A percentile compares a stretch with the other conserved stretches of the same genome.
Evolutionary conservation across 2,888 invertebrate genomes (phyloP).

Genomic region (Nephrotoma appendiculata): DNA sequence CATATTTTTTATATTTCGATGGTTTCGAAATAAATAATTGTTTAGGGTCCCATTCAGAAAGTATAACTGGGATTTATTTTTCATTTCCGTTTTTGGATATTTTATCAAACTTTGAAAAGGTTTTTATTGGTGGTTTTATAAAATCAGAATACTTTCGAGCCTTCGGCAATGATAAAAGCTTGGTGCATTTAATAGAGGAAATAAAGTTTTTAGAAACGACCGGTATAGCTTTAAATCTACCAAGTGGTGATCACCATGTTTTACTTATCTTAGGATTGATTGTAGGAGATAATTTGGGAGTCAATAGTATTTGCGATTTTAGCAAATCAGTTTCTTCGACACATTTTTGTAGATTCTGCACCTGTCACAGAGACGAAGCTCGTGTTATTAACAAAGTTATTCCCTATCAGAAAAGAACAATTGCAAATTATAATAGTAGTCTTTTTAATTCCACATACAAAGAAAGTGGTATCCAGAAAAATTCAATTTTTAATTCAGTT

Average conservation of each 20-base stretch:
- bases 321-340: neutral
- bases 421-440: conserved; percentile 11
- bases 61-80: conserved; percentile 13
- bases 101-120: neutral
- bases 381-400: conserved; percentile 5
- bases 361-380: neutral
- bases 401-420: conserved; percentile 9
- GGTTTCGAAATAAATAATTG: too few species aligned
- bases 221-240: neutral
- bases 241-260: neutral
- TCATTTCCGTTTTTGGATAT: neutral
- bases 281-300: neutral
- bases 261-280: neutral
- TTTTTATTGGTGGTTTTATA: neutral
- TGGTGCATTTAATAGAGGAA: neutral
- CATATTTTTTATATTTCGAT: too few species aligned
- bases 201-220: too few species aligned
- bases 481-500: neutral
- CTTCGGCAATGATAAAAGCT: neutral
- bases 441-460: conserved; percentile 10
- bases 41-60: too few species aligned
- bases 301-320: neutral
- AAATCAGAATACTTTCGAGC: neutral
- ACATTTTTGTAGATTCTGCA: neutral
- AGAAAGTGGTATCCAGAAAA: conserved; percentile 11